Evolutionary conservation across 2,888 invertebrate species (phyloP), one percentile per base, ranked within the genome.

Genomic region (Clepsis dumicolana): DNA sequence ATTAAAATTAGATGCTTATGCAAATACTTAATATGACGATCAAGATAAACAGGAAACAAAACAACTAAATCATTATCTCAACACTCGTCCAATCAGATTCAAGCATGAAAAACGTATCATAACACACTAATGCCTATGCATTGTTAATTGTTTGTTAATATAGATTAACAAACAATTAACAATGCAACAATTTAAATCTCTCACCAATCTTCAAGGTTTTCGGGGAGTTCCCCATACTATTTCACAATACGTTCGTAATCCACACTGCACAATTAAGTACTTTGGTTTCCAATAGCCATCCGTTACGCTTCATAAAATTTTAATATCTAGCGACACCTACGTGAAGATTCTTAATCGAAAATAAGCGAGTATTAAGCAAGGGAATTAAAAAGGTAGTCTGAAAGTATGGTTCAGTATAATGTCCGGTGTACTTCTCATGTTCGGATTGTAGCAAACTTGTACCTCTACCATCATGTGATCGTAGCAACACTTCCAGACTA

Each of bases 341-440:
- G 75, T 75, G 59, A 12, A 74, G 72, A 77, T 78, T 80, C 79
- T 78, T 76, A 75, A 84, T 84, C 82, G 77, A 75, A 81, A 85
- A 85, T 85, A 84, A 81, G 78, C 27, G 18, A 32, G 2, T 60
- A 61, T 32, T 27, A 66, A 0, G 54, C 61, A 12, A 0, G 48
- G 54, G 18, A 25, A 56, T 66, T 12, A 56, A 25, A 56, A 38
- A 56, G 48, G 25, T 5, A 56, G 5, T n/a, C 12, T 7, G 18
- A 35, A 10, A 25, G 25, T 14, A 16, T 5, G n/a, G 1, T 12
- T 18, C 12, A 7, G 44, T n/a, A 18, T 35, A 48, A 3, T 4
- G 32, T 8, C 18, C 12, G 14, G 21, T n/a, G 14, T 38, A 0
- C 25, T 27, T 18, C 14, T 7, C 32, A 24, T 44, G 18, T 29